Evolutionary conservation across 2,797 vertebrate genomes (phyloP), one percentile per base, ranked within the genome.

Genomic region (Chelmon rostratus): DNA sequence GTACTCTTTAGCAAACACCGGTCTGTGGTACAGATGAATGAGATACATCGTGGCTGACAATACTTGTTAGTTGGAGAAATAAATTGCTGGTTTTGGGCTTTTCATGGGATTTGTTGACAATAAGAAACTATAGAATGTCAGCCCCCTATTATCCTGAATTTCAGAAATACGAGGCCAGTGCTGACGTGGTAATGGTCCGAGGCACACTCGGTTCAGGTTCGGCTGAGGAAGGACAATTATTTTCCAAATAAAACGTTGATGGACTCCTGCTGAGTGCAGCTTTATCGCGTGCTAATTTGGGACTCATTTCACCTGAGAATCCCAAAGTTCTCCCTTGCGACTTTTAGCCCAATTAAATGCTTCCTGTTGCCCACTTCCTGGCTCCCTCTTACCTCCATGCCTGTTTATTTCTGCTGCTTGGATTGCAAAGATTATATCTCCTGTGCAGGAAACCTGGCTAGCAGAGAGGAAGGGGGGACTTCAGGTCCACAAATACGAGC

Each of bases 341-440:
- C 81, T 85, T 80, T 47, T 69, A 50, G 66, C 68, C 82, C 76
- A 80, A 78, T 91, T 91, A 85, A 90, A 87, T 12, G 50, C 75
- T 92, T 94, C 92, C 92, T 89, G 86, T 88, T 83, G 21, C 85
- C 88, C 63, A 52, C 78, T 88, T 88, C 88, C 91, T 80, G 81
- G 19, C 81, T 88, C 81, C 82, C 83, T 64, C 76, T 78, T 79
- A 87, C 78, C 37, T 89, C 79, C 54, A 79, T 73, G 74, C 69
- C 76, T 92, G 86, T 93, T 92, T 91, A 73, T 84, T 92, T 95
- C 86, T 93, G 68, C 10, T 81, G 69, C 89, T 93, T 92, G 83
- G 80, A 83, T 86, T 91, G 89, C 78, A 76, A 83, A 85, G 94
- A 96, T 96, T 92, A 70, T 77, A 91, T 96, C 92, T 94, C 31